Evolutionary conservation across 2,113 vertebrate genomes (phyloP).

Genomic region (Hypanus sabinus): DNA sequence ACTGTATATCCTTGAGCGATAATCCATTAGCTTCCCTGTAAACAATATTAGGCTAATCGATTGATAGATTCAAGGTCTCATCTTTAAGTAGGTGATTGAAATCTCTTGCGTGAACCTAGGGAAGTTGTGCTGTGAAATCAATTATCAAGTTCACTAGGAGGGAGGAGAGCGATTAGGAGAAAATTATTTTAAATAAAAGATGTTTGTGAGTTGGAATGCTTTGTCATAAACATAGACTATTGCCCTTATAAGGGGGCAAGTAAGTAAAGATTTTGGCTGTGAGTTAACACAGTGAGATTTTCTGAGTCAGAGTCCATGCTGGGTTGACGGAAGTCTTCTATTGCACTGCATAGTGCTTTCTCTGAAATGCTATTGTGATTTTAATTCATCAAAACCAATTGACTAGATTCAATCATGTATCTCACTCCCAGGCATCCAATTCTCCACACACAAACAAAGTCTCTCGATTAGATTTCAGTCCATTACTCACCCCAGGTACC

Average conservation of each 20-base stretch:
- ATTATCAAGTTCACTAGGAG: background rate
- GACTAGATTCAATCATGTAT: background rate
- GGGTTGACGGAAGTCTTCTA: background rate
- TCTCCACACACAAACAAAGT: background rate
- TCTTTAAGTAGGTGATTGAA: too few relatives aligned
- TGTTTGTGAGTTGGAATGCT: background rate
- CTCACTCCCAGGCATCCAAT: background rate
- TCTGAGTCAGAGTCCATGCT: too few relatives aligned
- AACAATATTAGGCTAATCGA: too few relatives aligned
- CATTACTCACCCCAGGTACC: background rate
- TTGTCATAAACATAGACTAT: background rate
- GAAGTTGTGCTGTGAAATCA: background rate
- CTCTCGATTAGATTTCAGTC: background rate
- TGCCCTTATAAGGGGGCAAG: background rate
- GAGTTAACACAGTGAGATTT: background rate
- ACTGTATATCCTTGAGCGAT: too few relatives aligned
- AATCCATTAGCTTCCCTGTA: too few relatives aligned
- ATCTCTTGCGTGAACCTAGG: background rate
- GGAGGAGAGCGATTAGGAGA: background rate
- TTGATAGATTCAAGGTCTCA: too few relatives aligned
- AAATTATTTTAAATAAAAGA: background rate
- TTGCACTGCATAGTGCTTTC: background rate
- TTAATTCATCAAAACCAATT: background rate
- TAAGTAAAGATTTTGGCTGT: background rate
- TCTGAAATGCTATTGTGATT: background rate